phyloP scores from a whole-genome alignment of 2,888 invertebrate genomes.

The Muschampia plurimacula region DNA sequence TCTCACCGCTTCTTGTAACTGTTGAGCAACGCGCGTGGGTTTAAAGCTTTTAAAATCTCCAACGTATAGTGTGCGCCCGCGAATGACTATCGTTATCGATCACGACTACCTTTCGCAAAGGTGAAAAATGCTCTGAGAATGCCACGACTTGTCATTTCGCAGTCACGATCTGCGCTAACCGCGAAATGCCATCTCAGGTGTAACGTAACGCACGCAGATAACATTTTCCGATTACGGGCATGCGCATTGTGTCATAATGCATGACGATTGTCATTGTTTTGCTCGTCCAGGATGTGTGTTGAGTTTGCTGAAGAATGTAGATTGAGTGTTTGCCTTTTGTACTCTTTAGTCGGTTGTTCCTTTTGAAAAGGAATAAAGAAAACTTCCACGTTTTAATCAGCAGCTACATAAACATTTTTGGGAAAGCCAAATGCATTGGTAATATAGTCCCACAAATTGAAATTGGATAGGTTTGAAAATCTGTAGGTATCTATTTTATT shows the following conservation, averaged over 20 bases:
- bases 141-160: constrained; percentile 82
- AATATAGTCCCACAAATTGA: neutral
- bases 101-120: constrained; percentile 81
- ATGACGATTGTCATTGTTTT: neutral
- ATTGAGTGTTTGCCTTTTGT: neutral
- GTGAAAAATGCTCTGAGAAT: constrained; percentile 83
- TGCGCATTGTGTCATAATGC: constrained; percentile 40
- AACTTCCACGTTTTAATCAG: neutral
- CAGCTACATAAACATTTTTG: neutral
- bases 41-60: constrained; percentile 41
- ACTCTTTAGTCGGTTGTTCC: neutral
- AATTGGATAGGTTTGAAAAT: no score
- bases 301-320: neutral
- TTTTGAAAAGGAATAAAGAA: neutral
- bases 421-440: neutral
- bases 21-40: constrained; percentile 57
- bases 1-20: constrained; percentile 25
- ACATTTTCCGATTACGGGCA: constrained; percentile 45
- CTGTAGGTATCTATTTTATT: no score
- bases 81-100: constrained; percentile 72
- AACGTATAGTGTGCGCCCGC: constrained; percentile 44
- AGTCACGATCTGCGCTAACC: constrained; percentile 71
- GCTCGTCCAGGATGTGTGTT: neutral
- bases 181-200: constrained; percentile 72
- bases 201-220: constrained; percentile 47